Base-by-base conservation (phyloP, 2,888 invertebrate species). In the Mongoloraphidia duomilia region DNA sequence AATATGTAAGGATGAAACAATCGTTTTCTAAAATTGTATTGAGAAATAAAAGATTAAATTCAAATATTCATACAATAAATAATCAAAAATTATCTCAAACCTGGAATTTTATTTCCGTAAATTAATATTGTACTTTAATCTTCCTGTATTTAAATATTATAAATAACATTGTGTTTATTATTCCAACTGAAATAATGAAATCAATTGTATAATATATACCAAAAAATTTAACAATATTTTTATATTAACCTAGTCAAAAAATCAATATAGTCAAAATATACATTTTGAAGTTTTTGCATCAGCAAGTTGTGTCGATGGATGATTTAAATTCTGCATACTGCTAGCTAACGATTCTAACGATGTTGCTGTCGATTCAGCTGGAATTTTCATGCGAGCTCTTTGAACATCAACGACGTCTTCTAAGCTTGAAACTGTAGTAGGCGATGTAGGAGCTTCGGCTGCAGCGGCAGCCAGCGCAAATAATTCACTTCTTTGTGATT, bases 401-500 rank as follows among this genome's bases (percentile, higher is more conserved):
- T 69, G 69, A 40, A 66, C 57, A 49, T 69, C 68, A 52, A 68
- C 55, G 9, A 61, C 60, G 43, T 65, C 63, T 50, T 66, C 63
- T 60, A 65, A 54, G 9, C 52, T 52, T 2, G 60, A 53, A 38
- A 55, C 60, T 34, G 46, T 58, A 41, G 55, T 56, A 34, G 54
- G 59, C 34, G 51, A 50, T 34, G 47, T 60, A 57, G 34, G 56
- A 17, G 51, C 55, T 53, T 61, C 66, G 41, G 58, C 63, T 52
- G 60, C 65, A 56, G 61, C 63, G 56, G 63, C 71, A 50, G 65
- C 67, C 35, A 68, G 55, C 35, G 60, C 56, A 33, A 82, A 74
- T 39, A 81, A 58, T 14, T 77, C 76, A 9, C 13, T 37, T 53
- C 78, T 77, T 60, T 86, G 83, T 51, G 79, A 82, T 61, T 83